phyloP scores from a whole-genome alignment of 2,888 invertebrate species.

The Celastrina argiolus region DNA sequence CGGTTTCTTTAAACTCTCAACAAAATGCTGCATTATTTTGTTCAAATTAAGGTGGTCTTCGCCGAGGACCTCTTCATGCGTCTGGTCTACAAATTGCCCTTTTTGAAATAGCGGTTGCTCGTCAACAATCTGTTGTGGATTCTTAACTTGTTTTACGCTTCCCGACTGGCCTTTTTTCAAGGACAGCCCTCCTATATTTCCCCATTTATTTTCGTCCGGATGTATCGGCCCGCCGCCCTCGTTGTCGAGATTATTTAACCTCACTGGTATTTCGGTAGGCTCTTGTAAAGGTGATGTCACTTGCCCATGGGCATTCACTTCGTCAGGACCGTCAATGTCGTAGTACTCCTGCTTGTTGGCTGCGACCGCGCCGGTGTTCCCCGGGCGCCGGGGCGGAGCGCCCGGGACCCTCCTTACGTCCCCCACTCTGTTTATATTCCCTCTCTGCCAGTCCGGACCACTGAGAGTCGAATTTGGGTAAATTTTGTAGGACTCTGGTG shows the following conservation, averaged over 20 bases:
- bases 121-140: neutral
- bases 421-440: neutral
- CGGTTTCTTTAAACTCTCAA: neutral
- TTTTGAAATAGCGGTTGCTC: neutral
- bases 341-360: conserved; percentile 8
- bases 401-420: neutral
- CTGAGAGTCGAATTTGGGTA: neutral
- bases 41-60: neutral
- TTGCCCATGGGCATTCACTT: neutral
- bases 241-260: neutral
- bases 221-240: neutral
- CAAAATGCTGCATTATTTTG: neutral
- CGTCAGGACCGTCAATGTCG: neutral
- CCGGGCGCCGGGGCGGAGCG: neutral
- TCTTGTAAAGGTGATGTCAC: neutral
- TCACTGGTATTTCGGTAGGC: neutral
- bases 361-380: neutral
- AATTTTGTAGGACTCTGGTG: neutral
- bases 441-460: neutral
- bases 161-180: neutral
- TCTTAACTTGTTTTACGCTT: neutral
- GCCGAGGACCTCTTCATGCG: neutral
- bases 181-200: neutral
- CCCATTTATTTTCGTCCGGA: neutral
- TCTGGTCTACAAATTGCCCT: neutral